Percentiles rank a stretch among this genome's conserved stretches.
These are phyloP conservation scores for Allygus modestus DNA, from an alignment of 2,888 invertebrate species.

Conservation along the genomic window DNA sequence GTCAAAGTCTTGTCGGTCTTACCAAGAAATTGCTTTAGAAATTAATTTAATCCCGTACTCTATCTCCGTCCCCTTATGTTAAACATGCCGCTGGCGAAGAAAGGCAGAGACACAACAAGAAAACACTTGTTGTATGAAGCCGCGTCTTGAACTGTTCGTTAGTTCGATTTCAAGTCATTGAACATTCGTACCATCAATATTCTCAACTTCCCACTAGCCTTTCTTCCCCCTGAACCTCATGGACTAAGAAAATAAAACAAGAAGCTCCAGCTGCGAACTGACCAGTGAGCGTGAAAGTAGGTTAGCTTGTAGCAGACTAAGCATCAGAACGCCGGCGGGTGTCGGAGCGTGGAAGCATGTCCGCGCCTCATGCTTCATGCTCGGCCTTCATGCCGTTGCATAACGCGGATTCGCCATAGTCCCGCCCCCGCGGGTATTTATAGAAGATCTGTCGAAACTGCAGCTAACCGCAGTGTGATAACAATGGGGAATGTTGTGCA, in stretches of 20 bases:
- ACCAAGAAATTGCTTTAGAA: no score
- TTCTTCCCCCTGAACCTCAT: neutral
- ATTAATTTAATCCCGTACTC: no score
- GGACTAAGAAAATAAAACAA: neutral
- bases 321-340: no score
- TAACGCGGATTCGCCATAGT: neutral
- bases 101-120: no score
- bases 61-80: no score
- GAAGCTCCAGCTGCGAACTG: neutral
- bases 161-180: no score
- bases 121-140: no score
- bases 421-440: neutral
- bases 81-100: no score
- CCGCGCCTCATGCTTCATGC: neutral
- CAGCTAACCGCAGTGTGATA: neutral
- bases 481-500: constrained; percentile 9
- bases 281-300: neutral
- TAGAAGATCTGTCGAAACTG: neutral
- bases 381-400: neutral
- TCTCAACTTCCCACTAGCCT: neutral
- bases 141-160: no score
- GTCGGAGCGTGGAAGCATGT: constrained; percentile 3
- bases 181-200: neutral
- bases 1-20: no score
- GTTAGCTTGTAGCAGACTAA: neutral